A percentile compares a stretch with the other conserved stretches of the same genome.
Conservation (phyloP, 2,113 vertebrate genomes). For the Burhinus bistriatus region DNA sequence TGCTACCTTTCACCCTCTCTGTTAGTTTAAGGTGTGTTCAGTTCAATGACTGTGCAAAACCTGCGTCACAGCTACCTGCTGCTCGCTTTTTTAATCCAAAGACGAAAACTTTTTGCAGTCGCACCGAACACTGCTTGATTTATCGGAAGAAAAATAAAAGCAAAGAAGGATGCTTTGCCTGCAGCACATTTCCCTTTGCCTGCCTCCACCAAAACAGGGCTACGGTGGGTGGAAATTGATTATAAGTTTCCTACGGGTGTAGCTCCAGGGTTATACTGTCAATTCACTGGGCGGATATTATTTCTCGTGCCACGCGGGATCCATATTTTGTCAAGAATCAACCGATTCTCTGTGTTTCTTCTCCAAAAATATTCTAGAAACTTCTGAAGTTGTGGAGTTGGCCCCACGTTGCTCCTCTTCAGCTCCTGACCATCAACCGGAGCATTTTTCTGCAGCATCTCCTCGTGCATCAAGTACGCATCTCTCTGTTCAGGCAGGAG, state of each 20-base stretch:
- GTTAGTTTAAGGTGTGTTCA: conserved; percentile 90
- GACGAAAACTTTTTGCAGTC: conserved; percentile 18
- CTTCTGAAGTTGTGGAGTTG: not conserved
- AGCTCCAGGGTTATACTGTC: not conserved
- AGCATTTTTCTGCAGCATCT: not conserved
- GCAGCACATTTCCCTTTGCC: not conserved
- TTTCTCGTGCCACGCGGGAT: not conserved
- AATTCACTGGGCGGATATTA: not conserved
- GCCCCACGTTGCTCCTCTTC: not conserved
- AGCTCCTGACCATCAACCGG: fast-evolving
- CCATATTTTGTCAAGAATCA: not conserved
- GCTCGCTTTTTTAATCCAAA: conserved; percentile 56
- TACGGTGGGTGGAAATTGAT: not conserved
- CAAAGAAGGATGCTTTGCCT: conserved; percentile 22
- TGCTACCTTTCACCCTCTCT: conserved; percentile 89
- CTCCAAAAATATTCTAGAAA: not conserved
- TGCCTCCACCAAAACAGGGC: not conserved
- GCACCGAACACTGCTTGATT: conserved; percentile 68
- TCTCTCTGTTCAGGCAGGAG: not conserved
- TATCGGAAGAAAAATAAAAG: conserved; percentile 57
- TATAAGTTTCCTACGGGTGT: not conserved
- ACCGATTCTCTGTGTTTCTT: not conserved
- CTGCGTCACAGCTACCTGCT: conserved; percentile 92
- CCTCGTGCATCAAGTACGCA: fast-evolving
- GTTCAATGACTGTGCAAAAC: conserved; percentile 81